Evolutionary conservation across 2,888 invertebrate species (phyloP).

Genomic region (Mimas tiliae): DNA sequence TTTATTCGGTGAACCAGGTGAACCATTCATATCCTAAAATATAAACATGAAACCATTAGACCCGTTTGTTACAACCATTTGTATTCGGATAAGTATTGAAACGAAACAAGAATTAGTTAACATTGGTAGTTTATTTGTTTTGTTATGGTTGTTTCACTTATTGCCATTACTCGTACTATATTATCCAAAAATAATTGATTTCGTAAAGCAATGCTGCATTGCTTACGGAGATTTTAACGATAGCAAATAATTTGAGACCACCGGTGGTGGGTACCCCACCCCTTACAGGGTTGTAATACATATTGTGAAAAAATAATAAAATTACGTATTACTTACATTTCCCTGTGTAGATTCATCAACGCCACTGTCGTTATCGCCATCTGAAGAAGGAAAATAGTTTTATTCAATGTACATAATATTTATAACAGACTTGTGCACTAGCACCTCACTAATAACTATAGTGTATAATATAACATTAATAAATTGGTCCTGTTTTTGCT

Average conservation of each 20-base stretch:
- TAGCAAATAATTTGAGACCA: too few species aligned
- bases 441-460: not conserved
- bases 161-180: not conserved
- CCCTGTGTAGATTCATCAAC: slow-evolving; percentile 93
- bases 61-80: not conserved
- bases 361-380: slow-evolving; percentile 93
- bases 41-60: not conserved
- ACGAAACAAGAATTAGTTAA: too few species aligned
- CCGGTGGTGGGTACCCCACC: too few species aligned
- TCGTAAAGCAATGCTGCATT: too few species aligned
- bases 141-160: not conserved
- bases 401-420: not conserved
- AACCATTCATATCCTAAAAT: slow-evolving; percentile 87
- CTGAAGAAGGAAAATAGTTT: slow-evolving; percentile 79
- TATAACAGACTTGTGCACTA: too few species aligned
- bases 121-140: too few species aligned
- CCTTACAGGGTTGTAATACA: too few species aligned
- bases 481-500: slow-evolving; percentile 33
- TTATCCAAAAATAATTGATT: too few species aligned
- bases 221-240: too few species aligned
- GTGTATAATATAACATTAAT: slow-evolving; percentile 15
- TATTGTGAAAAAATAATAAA: too few species aligned
- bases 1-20: slow-evolving; percentile 89
- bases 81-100: not conserved
- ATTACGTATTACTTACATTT: slow-evolving; percentile 84